phyloP scores from a whole-genome alignment of 2,888 invertebrate species.

The Cylindroiulus punctatus region DNA sequence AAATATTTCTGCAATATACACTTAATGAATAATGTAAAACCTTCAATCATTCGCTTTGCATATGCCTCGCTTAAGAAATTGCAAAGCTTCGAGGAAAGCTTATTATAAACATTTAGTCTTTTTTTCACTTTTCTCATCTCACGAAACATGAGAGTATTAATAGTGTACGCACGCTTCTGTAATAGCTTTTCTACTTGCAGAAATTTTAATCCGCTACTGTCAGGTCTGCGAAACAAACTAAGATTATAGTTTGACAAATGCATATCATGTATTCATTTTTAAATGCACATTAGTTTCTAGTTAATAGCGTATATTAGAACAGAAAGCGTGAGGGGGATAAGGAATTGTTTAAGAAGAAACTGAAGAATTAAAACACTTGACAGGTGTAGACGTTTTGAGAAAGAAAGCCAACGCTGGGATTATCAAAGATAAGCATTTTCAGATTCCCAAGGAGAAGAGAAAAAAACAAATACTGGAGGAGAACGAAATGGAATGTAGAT shows the following conservation, averaged over 20 bases:
- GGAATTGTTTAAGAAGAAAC: constrained; percentile 40
- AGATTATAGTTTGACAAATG: constrained; percentile 45
- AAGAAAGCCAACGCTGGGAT: constrained; percentile 15
- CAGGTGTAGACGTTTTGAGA: neutral
- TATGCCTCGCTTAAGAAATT: constrained; percentile 19
- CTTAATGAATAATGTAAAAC: constrained; percentile 28
- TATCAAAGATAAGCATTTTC: constrained; percentile 25
- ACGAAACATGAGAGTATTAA: constrained; percentile 8
- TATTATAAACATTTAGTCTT: constrained; percentile 14
- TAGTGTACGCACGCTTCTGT: neutral
- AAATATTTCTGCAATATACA: constrained; percentile 24
- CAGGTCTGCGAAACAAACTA: constrained; percentile 25
- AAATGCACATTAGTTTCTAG: constrained; percentile 47
- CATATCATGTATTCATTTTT: constrained; percentile 45
- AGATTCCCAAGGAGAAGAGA: neutral
- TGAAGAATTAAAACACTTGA: constrained; percentile 29
- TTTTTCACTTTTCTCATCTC: constrained; percentile 21
- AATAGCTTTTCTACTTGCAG: constrained; percentile 45
- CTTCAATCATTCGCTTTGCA: neutral
- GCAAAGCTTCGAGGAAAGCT: constrained; percentile 29
- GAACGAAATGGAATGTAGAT: constrained; percentile 4
- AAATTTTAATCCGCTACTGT: constrained; percentile 36
- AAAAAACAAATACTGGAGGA: neutral
- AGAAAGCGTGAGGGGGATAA: constrained; percentile 15
- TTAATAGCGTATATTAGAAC: constrained; percentile 42